A percentile compares a stretch with the other conserved stretches of the same genome.
These are phyloP conservation scores for Drosophila lacicola DNA, from an alignment of 2,888 invertebrate species.

Conservation along the genomic window DNA sequence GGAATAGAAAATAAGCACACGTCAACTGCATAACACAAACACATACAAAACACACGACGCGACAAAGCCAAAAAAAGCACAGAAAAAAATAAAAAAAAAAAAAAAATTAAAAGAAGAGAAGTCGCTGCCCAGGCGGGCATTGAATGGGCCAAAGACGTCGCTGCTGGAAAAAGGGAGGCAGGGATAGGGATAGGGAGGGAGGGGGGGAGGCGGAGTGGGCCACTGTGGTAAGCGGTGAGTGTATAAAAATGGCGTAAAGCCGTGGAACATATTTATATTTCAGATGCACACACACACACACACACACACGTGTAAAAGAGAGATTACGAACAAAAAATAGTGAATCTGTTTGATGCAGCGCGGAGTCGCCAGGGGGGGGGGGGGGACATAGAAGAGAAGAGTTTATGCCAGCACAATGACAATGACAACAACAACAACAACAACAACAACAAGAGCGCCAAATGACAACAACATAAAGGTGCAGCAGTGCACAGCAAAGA, in stretches of 20 bases:
- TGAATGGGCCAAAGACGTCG: constrained; percentile 16
- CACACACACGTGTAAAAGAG: constrained; percentile 9
- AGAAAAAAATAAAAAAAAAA: background rate
- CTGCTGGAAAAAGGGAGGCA: background rate
- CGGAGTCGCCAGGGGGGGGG: background rate
- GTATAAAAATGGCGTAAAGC: constrained; percentile 69
- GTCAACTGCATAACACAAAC: constrained; percentile 78
- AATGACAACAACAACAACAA: constrained; percentile 24
- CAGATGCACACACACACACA: constrained; percentile 34
- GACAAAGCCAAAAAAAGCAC: constrained; percentile 52
- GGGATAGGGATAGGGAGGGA: background rate
- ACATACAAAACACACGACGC: constrained; percentile 65
- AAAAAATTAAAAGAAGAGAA: constrained; percentile 14
- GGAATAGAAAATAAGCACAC: constrained; percentile 80
- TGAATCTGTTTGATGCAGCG: constrained; percentile 33
- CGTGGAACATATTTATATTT: constrained; percentile 71
- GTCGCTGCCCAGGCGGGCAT: constrained; percentile 27
- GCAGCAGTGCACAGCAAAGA: constrained; percentile 24
- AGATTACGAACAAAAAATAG: constrained; percentile 16
- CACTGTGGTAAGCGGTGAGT: constrained; percentile 53
- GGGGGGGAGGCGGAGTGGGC: background rate
- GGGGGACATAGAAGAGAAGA: constrained; percentile 1
- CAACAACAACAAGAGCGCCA: constrained; percentile 13
- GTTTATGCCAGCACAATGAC: constrained; percentile 29
- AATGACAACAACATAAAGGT: constrained; percentile 42